Evolutionary conservation across 2,113 vertebrate species (phyloP).

Genomic region (Calypte anna): DNA sequence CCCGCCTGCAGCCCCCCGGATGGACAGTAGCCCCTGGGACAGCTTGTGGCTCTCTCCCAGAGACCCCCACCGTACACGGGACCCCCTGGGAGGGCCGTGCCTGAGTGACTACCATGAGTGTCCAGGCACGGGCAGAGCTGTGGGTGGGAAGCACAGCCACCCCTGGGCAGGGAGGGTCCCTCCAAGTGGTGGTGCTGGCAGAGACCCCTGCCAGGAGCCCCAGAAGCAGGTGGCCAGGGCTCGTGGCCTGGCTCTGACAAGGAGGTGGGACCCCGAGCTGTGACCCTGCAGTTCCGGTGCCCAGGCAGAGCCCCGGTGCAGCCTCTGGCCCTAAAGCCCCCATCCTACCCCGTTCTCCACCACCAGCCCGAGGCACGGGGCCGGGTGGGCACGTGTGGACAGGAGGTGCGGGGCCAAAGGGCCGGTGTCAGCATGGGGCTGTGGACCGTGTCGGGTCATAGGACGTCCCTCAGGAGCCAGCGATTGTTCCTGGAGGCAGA

Average conservation of each 20-base stretch:
- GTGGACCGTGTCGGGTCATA: constrained; percentile 26
- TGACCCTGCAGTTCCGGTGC: fast-evolving
- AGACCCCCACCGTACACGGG: fast-evolving
- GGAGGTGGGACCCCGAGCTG: fast-evolving
- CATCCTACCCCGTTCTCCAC: fast-evolving
- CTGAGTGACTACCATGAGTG: fast-evolving
- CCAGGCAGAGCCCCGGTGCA: fast-evolving
- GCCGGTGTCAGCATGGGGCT: background rate
- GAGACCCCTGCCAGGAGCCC: fast-evolving
- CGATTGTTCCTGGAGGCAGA: constrained; percentile 11
- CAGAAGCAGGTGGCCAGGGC: fast-evolving
- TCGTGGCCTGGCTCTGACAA: fast-evolving
- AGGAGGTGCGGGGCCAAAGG: background rate
- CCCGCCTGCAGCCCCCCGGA: fast-evolving
- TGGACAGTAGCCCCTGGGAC: background rate
- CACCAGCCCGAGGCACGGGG: background rate
- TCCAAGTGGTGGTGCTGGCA: fast-evolving
- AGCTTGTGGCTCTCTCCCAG: background rate
- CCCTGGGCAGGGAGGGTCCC: too few relatives aligned
- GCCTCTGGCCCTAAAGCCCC: fast-evolving
- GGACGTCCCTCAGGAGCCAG: background rate
- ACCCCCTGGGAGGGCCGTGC: background rate
- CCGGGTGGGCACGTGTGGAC: background rate
- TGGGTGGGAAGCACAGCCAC: background rate
- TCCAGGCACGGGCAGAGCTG: fast-evolving